Conservation (phyloP, 2,888 invertebrate genomes). For the Xylophagus ater region DNA sequence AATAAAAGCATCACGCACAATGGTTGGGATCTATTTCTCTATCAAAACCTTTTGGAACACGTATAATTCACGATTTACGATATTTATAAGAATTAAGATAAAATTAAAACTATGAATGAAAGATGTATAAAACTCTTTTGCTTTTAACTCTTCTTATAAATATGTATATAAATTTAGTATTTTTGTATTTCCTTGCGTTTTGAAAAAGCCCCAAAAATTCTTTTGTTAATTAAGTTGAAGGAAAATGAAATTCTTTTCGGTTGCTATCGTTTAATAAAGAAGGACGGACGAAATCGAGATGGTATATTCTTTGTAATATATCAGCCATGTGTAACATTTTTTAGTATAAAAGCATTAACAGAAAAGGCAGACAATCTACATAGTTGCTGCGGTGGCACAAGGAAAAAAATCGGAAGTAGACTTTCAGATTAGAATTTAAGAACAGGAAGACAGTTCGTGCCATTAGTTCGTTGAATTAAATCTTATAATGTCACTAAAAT, state of each 20-base stretch:
- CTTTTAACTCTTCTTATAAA: slow-evolving; percentile 7
- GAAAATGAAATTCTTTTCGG: slow-evolving; percentile 13
- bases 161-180: too few relatives aligned
- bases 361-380: too few relatives aligned
- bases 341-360: too few relatives aligned
- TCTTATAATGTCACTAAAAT: too few relatives aligned
- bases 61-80: not conserved
- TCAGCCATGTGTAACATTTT: slow-evolving; percentile 17
- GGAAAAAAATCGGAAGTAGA: too few relatives aligned
- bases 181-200: too few relatives aligned
- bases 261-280: slow-evolving; percentile 10
- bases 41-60: not conserved
- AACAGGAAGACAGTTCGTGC: too few relatives aligned
- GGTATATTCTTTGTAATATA: slow-evolving; percentile 9
- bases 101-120: not conserved
- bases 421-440: too few relatives aligned
- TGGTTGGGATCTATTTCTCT: slow-evolving; percentile 7
- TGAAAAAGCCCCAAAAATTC: slow-evolving; percentile 11
- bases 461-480: too few relatives aligned
- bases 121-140: slow-evolving; percentile 4
- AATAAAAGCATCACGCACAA: slow-evolving; percentile 17
- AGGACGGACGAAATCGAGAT: slow-evolving; percentile 8
- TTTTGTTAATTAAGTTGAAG: slow-evolving; percentile 17
- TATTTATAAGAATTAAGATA: not conserved
- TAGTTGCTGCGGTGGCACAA: too few relatives aligned